Percentiles rank a stretch among this genome's conserved stretches.
Conservation (phyloP, 2,797 vertebrate species). For the Ataeniobius toweri region DNA sequence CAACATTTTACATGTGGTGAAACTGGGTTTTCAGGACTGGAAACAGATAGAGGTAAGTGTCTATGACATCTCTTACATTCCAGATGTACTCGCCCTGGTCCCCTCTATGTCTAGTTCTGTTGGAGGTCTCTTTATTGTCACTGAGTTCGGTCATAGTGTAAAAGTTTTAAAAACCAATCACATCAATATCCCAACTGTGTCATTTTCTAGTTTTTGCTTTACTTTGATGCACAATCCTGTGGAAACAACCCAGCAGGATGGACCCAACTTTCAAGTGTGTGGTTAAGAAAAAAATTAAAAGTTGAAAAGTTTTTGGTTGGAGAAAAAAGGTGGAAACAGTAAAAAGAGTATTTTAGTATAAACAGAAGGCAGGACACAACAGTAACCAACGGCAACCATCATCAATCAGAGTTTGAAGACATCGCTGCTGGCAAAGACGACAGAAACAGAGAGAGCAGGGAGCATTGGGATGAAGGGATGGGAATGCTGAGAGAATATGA, state of each 20-base stretch:
- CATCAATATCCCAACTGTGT: neutral
- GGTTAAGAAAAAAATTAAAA: slow-evolving; percentile 1
- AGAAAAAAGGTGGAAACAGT: slow-evolving; percentile 6
- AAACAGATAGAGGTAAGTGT: neutral
- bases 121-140: neutral
- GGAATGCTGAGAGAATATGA: slow-evolving; percentile 46
- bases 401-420: slow-evolving; percentile 80
- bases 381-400: slow-evolving; percentile 72
- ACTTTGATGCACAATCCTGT: slow-evolving; percentile 18
- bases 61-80: neutral
- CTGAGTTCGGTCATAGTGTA: neutral
- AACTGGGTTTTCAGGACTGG: neutral
- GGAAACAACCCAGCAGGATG: slow-evolving; percentile 20
- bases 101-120: neutral
- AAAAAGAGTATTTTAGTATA: slow-evolving; percentile 63
- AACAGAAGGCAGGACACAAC: slow-evolving; percentile 76
- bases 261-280: slow-evolving; percentile 54
- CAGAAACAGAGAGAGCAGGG: slow-evolving; percentile 56
- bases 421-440: slow-evolving; percentile 78
- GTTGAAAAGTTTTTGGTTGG: slow-evolving; percentile 54
- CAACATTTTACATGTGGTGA: neutral
- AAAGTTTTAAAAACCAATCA: neutral
- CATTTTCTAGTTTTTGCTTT: neutral
- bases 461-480: slow-evolving; percentile 51
- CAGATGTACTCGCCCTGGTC: neutral